These are phyloP conservation scores for Montipora foliosa DNA, from an alignment of 64 coral and sea anemone species.

Conservation along the genomic window DNA sequence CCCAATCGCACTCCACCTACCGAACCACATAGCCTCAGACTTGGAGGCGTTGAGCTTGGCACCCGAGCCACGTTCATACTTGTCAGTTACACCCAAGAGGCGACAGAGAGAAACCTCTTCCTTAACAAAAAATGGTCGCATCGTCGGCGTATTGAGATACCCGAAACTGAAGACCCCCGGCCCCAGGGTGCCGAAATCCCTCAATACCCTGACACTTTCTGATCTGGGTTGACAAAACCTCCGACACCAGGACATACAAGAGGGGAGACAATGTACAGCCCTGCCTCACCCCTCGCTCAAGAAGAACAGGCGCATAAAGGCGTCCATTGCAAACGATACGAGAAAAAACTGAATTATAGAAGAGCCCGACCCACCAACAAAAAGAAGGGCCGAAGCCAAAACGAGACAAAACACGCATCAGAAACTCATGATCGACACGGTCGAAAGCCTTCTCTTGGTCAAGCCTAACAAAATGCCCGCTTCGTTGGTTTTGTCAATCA, in stretches of 20 bases:
- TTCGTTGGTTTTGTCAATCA: too few relatives aligned
- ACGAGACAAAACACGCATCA: neutral
- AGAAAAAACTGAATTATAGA: neutral
- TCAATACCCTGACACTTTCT: neutral
- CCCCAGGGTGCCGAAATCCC: conserved; percentile 30
- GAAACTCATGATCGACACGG: too few relatives aligned
- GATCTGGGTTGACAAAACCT: conserved; percentile 2
- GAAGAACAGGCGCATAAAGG: neutral
- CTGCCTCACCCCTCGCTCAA: neutral
- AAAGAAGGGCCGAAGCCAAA: neutral
- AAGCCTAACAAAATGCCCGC: too few relatives aligned
- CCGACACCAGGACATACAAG: conserved; percentile 24
- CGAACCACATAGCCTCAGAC: conserved; percentile 51
- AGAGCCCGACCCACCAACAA: neutral
- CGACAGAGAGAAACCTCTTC: neutral
- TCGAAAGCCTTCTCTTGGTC: too few relatives aligned
- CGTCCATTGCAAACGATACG: neutral
- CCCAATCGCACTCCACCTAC: neutral
- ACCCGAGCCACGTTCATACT: conserved; percentile 5
- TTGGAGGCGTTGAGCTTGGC: neutral
- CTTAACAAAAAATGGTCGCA: neutral
- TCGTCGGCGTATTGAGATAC: conserved; percentile 60
- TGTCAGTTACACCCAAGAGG: neutral
- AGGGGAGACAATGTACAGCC: conserved; percentile 41
- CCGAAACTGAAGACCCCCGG: neutral